Percentiles rank a stretch among this genome's conserved stretches.
These are phyloP conservation scores for Ashinkailepas kermadecensis DNA, from an alignment of 2,888 invertebrate genomes.

Conservation along the genomic window DNA sequence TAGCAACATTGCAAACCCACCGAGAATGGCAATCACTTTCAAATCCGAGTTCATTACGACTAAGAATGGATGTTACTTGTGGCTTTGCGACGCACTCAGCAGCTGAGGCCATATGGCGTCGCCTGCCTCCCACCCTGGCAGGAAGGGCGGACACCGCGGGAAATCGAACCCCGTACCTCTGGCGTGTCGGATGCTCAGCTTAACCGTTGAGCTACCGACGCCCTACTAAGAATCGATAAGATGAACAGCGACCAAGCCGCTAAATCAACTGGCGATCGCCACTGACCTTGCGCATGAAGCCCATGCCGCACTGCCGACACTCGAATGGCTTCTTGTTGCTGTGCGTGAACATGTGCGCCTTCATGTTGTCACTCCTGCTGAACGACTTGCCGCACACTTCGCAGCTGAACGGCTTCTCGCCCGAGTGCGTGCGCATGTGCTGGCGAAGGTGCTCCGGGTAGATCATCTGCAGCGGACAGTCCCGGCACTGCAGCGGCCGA, in stretches of 20 bases:
- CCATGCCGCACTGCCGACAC: slow-evolving; percentile 32
- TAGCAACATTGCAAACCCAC: too few species aligned
- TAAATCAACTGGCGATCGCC: not conserved
- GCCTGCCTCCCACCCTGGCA: too few species aligned
- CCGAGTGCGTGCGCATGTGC: slow-evolving; percentile 34
- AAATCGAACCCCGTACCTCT: too few species aligned
- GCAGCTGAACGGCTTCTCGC: slow-evolving; percentile 34
- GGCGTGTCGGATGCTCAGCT: too few species aligned
- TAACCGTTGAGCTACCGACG: too few species aligned
- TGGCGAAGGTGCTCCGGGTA: slow-evolving; percentile 34
- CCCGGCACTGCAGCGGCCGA: slow-evolving; percentile 32
- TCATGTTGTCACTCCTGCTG: slow-evolving; percentile 65
- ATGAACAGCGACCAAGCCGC: not conserved
- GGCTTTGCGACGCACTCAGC: too few species aligned
- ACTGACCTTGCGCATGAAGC: slow-evolving; percentile 33
- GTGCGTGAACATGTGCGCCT: slow-evolving; percentile 35
- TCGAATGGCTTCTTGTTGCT: slow-evolving; percentile 34
- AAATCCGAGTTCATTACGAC: too few species aligned
- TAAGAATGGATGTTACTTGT: too few species aligned
- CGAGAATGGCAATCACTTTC: too few species aligned
- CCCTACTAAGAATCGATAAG: too few species aligned
- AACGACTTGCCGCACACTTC: slow-evolving; percentile 71
- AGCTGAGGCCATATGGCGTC: too few species aligned
- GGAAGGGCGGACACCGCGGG: too few species aligned
- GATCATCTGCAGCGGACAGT: slow-evolving; percentile 33